Evolutionary conservation across 1,140 invertebrate species (phyloP), one percentile per base, ranked within the genome.

Genomic region (Drosophila azteca): DNA sequence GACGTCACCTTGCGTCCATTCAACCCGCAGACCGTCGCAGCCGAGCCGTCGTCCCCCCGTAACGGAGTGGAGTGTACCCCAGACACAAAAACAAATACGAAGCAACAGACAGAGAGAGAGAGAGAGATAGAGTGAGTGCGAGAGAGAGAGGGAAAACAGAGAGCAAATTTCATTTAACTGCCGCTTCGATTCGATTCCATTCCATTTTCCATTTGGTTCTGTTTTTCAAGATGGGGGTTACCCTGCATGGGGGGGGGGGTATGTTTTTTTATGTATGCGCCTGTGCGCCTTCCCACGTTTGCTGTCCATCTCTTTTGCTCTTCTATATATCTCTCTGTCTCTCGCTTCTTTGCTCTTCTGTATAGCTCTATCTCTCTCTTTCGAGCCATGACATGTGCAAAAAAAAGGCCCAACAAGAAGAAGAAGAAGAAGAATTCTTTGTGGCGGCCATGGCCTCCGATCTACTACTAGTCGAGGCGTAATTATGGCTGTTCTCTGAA

Each of bases 171-270:
- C 63, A 68, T 78, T 83, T 80, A 59, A 80, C 65, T 80, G 77
- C 60, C 35, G 64, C 75, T 79, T 80, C 75, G 74, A 80, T 82
- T 84, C 74, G 73, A 82, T 84, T 77, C 77, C 71, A 84, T 79
- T 78, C 77, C 78, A 78, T 87, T 88, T 85, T 82, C 78, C 79
- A 87, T 76, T 81, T 76, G 78, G 78, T 69, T 87, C 66, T 77
- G 81, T 69, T 74, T 81, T 66, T 75, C 58, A 64, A 72, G 80
- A 68, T 49, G 45, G 51, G 17, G n/a, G n/a, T n/a, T n/a, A n/a
- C n/a, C n/a, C n/a, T n/a, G n/a, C n/a, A n/a, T n/a, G n/a, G 17
- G 17, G 17, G 17, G 17, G 17, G 17, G 17, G 17, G 17, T 1
- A 20, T 20, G 51, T 44, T 11, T 44, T 31, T 65, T 66, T 50